Conservation (phyloP, 2,113 vertebrate species). For the Cyanoramphus novaezelandiae region DNA sequence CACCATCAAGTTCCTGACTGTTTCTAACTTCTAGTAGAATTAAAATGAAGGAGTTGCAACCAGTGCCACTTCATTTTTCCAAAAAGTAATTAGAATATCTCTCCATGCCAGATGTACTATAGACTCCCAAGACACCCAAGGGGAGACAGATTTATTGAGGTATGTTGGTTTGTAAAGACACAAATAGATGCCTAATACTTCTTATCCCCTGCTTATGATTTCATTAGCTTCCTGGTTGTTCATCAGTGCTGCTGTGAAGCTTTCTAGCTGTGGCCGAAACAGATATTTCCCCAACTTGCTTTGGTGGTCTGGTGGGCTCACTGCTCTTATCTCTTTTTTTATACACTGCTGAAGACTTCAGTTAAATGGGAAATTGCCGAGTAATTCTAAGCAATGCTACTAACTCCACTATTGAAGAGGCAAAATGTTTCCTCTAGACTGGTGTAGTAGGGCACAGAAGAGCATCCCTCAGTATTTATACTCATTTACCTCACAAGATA, state of each 20-base stretch:
- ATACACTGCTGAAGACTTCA: neutral
- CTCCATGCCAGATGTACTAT: conserved; percentile 76
- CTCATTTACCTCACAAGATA: neutral
- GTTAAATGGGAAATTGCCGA: neutral
- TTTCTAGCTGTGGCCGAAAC: neutral
- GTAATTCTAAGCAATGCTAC: neutral
- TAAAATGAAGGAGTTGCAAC: conserved; percentile 1
- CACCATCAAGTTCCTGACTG: neutral
- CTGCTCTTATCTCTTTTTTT: neutral
- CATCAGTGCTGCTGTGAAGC: neutral
- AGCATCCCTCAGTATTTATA: neutral
- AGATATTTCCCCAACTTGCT: neutral
- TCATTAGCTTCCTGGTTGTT: neutral
- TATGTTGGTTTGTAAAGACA: neutral
- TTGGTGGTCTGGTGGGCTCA: neutral
- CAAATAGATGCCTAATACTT: neutral
- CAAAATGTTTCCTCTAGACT: neutral
- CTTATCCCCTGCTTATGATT: neutral
- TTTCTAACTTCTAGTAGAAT: neutral
- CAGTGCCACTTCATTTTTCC: neutral
- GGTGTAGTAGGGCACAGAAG: neutral
- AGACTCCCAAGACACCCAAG: conserved; percentile 76
- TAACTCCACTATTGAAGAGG: neutral
- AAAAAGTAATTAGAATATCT: neutral
- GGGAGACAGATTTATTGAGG: conserved; percentile 78